Evolutionary conservation across 2,888 invertebrate species (phyloP), one percentile per base, ranked within the genome.

Genomic region (Brachyptera risi): DNA sequence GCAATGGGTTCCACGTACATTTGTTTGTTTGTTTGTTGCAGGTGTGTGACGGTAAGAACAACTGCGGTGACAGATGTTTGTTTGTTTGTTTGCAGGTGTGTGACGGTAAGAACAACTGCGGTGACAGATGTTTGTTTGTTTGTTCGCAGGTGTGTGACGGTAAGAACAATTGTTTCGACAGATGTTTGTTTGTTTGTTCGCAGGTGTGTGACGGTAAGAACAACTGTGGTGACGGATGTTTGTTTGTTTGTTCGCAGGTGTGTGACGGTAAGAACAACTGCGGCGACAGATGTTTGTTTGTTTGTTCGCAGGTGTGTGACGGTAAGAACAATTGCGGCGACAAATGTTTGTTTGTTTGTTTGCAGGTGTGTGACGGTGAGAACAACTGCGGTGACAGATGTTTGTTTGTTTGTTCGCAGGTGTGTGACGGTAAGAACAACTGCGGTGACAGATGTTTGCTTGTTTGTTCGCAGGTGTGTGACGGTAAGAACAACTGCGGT

Each of bases 201-300:
- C 61, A 78, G 76, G 75, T 83, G 1, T 88, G 87, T 68, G 81
- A 88, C 69, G 87, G 87, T 0, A 76, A 79, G 59, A 81, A 83
- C 67, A 81, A 88, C 67, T 88, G 87, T 68, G 79, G 80, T 0
- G 85, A 86, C 72, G n/a, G n/a, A n/a, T n/a, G n/a, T n/a, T n/a
- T n/a, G n/a, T n/a, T n/a, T n/a, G n/a, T n/a, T n/a, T n/a, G n/a
- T n/a, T n/a, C n/a, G n/a, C 61, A 78, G 76, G 75, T 83, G 1
- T 88, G 87, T 68, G 81, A 88, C 69, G 87, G 87, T 0, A 76
- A 79, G 59, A 81, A 83, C 67, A 81, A 88, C 67, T 88, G 87
- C 68, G 79, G 80, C 0, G 85, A 86, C 72, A 77, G 81, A n/a
- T 78, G n/a, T n/a, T n/a, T n/a, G n/a, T n/a, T n/a, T n/a, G n/a